Evolutionary conservation across 2,113 vertebrate genomes (phyloP), one percentile per base, ranked within the genome.

Genomic region (Buteo buteo): DNA sequence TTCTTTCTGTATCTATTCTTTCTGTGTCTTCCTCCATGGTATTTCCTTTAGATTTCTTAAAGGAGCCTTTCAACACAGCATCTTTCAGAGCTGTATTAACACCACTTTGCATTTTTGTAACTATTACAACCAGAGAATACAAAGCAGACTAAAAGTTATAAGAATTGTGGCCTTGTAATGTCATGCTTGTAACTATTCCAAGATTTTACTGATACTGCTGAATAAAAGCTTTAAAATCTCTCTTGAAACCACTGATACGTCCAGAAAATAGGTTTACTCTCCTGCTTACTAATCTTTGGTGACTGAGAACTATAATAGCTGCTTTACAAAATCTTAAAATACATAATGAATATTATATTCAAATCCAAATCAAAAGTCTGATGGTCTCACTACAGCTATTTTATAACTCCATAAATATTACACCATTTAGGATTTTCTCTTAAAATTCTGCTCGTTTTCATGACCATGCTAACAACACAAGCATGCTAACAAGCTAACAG

Each of bases 391-490:
- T 65, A 50, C 13, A 90, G 20, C 25, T 76, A 26, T 32, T 81
- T n/a, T 31, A 6, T n/a, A 88, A 82, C 16, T 54, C 36, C 28
- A 50, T n/a, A 72, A 88, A 52, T 61, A 69, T 21, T 36, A 82
- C 9, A 77, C 5, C 8, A 82, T 24, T 65, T 42, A 9, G 25
- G 13, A 83, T 77, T 40, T 44, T 70, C 36, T 77, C 64, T 70
- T 70, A 71, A 59, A 90, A 86, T 55, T 58, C 58, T 13, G 17
- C 64, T 61, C 10, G 22, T 11, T 86, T 66, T 36, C 29, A 70
- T 26, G 24, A 86, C n/a, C 32, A 72, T 1, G 0, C 40, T 64
- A 70, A 78, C 34, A 71, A 12, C 3, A 3, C 0, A 2, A 79
- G 42, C 61, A 64, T 9, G 28, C 13, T 32, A 83, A 64, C 45